These are phyloP conservation scores for Pimpla rufipes DNA, from an alignment of 2,888 invertebrate species.

Conservation along the genomic window DNA sequence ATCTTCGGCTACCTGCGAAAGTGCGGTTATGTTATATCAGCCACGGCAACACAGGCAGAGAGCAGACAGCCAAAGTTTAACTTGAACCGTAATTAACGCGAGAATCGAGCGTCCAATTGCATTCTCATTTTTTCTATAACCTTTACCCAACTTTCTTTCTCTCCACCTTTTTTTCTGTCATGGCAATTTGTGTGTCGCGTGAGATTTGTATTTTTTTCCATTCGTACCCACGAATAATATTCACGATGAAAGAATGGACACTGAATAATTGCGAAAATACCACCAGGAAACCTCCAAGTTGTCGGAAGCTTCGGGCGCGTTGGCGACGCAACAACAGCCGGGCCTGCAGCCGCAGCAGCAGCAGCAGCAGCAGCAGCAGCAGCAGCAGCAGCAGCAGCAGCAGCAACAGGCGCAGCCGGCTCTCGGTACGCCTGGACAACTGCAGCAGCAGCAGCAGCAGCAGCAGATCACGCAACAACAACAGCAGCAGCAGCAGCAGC, in stretches of 20 bases:
- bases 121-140: no score
- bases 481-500: slow-evolving; percentile 80
- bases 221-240: not conserved
- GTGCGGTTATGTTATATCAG: no score
- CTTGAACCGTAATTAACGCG: no score
- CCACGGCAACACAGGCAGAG: no score
- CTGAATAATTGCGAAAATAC: not conserved
- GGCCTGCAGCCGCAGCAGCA: slow-evolving; percentile 85
- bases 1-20: no score
- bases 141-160: no score
- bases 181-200: no score
- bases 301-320: slow-evolving; percentile 76
- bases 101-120: no score
- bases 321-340: slow-evolving; percentile 85
- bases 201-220: no score
- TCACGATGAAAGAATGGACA: not conserved
- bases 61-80: no score
- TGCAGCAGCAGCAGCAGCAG: slow-evolving; percentile 80
- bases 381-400: slow-evolving; percentile 85
- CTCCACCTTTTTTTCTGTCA: no score
- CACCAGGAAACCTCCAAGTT: slow-evolving; percentile 79
- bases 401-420: slow-evolving; percentile 75
- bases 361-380: slow-evolving; percentile 85
- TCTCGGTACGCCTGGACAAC: slow-evolving; percentile 78
- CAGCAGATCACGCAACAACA: slow-evolving; percentile 77